Evolutionary conservation across 2,113 vertebrate species (phyloP).

Genomic region (Vulpes ferrilata): DNA sequence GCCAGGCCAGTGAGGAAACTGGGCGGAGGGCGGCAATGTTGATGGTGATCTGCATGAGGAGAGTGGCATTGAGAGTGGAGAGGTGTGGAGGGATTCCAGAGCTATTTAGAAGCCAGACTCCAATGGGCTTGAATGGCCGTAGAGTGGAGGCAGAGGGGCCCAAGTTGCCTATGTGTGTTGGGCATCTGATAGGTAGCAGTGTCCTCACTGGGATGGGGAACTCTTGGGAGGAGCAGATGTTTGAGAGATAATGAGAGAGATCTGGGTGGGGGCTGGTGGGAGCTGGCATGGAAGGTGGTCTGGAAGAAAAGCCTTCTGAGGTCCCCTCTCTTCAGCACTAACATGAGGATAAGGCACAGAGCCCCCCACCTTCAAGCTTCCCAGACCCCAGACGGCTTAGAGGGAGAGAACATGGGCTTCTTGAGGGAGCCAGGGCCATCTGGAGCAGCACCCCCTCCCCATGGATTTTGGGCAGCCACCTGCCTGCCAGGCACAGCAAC

Average conservation of each 20-base stretch:
- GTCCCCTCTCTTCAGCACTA: neutral
- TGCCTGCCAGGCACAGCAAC: constrained; percentile 50
- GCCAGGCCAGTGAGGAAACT: neutral
- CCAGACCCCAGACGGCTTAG: constrained; percentile 52
- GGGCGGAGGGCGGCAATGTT: neutral
- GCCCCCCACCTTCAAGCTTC: constrained; percentile 52
- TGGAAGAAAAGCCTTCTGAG: neutral
- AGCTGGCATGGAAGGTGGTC: neutral
- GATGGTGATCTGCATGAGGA: neutral
- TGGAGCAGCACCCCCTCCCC: constrained; percentile 62
- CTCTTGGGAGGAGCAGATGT: neutral
- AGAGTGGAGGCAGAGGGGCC: neutral
- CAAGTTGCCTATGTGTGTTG: neutral
- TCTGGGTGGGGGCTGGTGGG: neutral
- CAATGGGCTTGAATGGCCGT: neutral
- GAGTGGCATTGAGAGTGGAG: neutral
- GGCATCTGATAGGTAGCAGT: neutral
- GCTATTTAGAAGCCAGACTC: neutral
- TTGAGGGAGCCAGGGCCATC: constrained; percentile 74
- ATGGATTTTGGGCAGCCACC: constrained; percentile 54
- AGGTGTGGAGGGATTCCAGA: neutral
- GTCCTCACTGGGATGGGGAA: neutral
- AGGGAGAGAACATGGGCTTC: constrained; percentile 77
- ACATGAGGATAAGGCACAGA: constrained; percentile 11
- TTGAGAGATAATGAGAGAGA: neutral